Evolutionary conservation across 2,888 invertebrate species (phyloP).

Genomic region (Iselma pallidipennis): DNA sequence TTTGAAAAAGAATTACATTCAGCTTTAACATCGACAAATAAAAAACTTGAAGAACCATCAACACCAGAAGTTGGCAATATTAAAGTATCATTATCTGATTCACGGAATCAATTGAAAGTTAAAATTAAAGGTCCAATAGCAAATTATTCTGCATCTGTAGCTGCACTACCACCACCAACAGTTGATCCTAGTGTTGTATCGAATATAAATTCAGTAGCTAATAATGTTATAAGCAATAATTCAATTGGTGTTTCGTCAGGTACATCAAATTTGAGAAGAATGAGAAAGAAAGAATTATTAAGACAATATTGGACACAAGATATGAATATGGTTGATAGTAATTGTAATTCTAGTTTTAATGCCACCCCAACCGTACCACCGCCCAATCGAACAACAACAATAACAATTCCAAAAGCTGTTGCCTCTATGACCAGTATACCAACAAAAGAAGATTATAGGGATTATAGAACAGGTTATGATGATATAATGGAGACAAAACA

Average conservation of each 20-base stretch:
- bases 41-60: slow-evolving; percentile 57
- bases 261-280: slow-evolving; percentile 77
- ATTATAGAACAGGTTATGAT: slow-evolving; percentile 52
- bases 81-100: slow-evolving; percentile 77
- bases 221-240: slow-evolving; percentile 45
- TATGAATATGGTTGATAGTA: slow-evolving; percentile 80
- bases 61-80: slow-evolving; percentile 60
- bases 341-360: slow-evolving; percentile 57
- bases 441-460: slow-evolving; percentile 81
- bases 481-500: slow-evolving; percentile 70
- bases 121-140: slow-evolving; percentile 90
- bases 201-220: slow-evolving; percentile 56
- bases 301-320: slow-evolving; percentile 85
- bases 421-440: slow-evolving; percentile 88
- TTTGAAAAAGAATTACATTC: slow-evolving; percentile 76
- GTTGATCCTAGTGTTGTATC: slow-evolving; percentile 55
- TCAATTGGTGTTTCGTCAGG: slow-evolving; percentile 56
- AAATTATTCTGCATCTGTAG: slow-evolving; percentile 68
- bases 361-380: slow-evolving; percentile 64
- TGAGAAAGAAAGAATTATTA: slow-evolving; percentile 87
- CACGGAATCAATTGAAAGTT: slow-evolving; percentile 83
- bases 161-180: slow-evolving; percentile 63
- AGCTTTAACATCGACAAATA: slow-evolving; percentile 65
- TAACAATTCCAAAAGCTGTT: slow-evolving; percentile 86
- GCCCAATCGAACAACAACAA: slow-evolving; percentile 70